Base-by-base conservation (phyloP, 2,113 vertebrate species). In the Charadrius vociferus region DNA sequence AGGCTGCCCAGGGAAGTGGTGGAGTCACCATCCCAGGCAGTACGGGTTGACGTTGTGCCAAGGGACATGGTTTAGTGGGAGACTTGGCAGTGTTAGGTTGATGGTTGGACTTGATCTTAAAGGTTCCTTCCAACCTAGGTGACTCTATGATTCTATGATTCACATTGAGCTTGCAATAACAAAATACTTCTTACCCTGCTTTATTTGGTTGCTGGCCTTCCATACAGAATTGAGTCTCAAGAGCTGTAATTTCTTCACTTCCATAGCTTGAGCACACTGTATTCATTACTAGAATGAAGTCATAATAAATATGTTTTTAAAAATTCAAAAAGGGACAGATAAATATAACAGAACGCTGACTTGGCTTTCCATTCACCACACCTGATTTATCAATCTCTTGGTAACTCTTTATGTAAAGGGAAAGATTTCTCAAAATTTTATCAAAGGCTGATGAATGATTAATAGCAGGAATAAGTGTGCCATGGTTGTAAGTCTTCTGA, bases 401-500 rank as follows among this genome's bases (percentile, higher is more conserved):
- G 39, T 68, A 73, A 86, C 17, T 91, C 75, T 70, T 78, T 61
- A 59, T 23, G 5, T 27, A 66, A 93, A 90, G 18, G 14, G 22
- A 16, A n/a, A 53, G 15, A 10, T 43, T 81, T 72, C 55, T 91
- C 36, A 75, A 75, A 66, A 50, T 92, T 85, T 88, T 89, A 68
- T 95, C 88, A 94, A 68, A 90, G 52, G 32, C 22, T 89, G 62
- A 53, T 91, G 36, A 94, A 94, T 85, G 72, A 84, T 91, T 93
- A 93, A 91, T 81, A 89, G 6, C n/a, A 89, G 34, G 52, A 74
- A 86, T 74, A 81, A 81, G 34, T 17, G 47, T 89, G 24, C 24
- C 53, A n/a, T 63, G 62, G 27, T 37, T 56, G 37, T 63, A 55
- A 95, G 85, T 29, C 18, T 52, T 86, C 32, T 86, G 83, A 92